Evolutionary conservation across 2,113 vertebrate genomes (phyloP), one percentile per base, ranked within the genome.

Genomic region (Willisornis vidua): DNA sequence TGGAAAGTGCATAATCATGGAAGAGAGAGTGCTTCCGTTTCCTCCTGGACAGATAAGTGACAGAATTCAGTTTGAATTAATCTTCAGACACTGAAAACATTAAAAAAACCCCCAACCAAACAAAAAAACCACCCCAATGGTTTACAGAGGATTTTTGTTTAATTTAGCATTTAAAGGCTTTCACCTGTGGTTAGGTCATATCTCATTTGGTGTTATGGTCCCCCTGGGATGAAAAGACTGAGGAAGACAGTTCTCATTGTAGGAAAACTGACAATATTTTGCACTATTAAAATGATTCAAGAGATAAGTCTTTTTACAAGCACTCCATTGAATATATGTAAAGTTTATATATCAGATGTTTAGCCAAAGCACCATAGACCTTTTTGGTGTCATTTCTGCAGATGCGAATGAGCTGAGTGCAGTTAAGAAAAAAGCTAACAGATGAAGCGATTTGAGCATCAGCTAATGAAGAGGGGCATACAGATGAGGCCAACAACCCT

Each of bases 261-360:
- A 83, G 67, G 25, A 75, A 85, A 85, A 68, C 9, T 8, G 43
- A 23, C 4, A 75, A 45, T 65, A 52, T 61, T 88, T 75, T 70
- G 7, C 45, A 43, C 14, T 54, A 33, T 26, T 79, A 68, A 72
- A 65, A 7, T 14, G 0, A 43, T 45, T 79, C 33, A 82, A 59
- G 31, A 71, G 2, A 6, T 7, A 48, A 41, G 4, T 33, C 82
- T 39, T 1, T 49, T 65, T 89, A 19, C n/a, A 82, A 66, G 4
- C 2, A 24, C 4, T 35, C 14, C 0, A 0, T 3, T 67, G 15
- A 67, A 63, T 75, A 52, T 14, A 63, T 3, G 9, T 23, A 39
- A 59, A 59, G 3, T 33, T 67, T 19, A 35, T 14, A 63, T 57
- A 73, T 43, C 19, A 17, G 3, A 39, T 13, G 59, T 76, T 91